Evolutionary conservation across 2,888 invertebrate genomes (phyloP), one percentile per base, ranked within the genome.

Genomic region (Lapara coniferarum): DNA sequence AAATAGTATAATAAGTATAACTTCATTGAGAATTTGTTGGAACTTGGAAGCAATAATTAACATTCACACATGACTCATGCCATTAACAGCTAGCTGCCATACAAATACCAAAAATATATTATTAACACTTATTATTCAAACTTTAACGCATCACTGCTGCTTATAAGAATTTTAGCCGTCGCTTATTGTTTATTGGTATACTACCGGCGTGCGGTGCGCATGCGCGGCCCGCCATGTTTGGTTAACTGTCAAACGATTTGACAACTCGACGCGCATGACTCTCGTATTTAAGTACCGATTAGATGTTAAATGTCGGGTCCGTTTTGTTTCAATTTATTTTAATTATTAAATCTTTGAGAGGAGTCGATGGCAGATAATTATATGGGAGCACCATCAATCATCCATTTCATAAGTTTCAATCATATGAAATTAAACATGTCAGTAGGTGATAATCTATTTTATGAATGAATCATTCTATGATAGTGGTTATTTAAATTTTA

Each of bases 211-310:
- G 72, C 63, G 71, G 69, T 70, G 70, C 73, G 74, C 69, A 74
- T 71, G 75, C 69, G 74, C 69, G 66, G 63, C 58, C 76, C 68
- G 76, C 77, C 80, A 77, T 89, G 80, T 90, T 90, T 87, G 79
- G 71, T 73, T 89, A 90, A 89, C 90, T 90, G 91, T 90, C 85
- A 82, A 78, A 77, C 70, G 71, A 77, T 77, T 81, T 86, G 85
- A 85, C 83, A 84, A 71, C 72, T 81, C 76, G 77, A 79, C 79
- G 76, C 55, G 56, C 66, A 52, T 66, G 58, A 69, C 52, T 69
- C 66, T 58, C 66, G 55, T 68, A 66, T 71, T 66, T 53, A 58
- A 71, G 46, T 63, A 63, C 14, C 51, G 68, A 68, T 68, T 68
- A 70, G 56, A 59, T 68, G 57, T 49, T 68, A 58, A 57, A n/a